A percentile compares a stretch with the other conserved stretches of the same genome.
phyloP scores from a whole-genome alignment of 23 tunicate species.

The Styela plicata region DNA sequence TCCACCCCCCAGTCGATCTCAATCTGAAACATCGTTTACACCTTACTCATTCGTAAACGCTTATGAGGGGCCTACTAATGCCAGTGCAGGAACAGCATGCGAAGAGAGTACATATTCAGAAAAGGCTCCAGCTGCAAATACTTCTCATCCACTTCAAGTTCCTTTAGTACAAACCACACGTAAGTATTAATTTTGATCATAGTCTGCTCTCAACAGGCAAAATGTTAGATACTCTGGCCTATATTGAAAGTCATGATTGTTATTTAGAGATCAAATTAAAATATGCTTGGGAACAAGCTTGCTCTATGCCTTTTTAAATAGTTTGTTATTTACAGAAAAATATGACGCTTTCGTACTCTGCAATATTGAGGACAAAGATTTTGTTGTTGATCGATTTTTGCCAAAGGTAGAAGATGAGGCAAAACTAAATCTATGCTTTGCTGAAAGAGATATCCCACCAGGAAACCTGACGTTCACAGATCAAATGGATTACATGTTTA shows the following conservation, averaged over 20 bases:
- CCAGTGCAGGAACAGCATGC: neutral
- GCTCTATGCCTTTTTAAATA: neutral
- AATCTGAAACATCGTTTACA: neutral
- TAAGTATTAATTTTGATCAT: too few species aligned
- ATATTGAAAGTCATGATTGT: too few species aligned
- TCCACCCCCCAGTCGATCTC: neutral
- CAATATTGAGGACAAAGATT: constrained; percentile 76
- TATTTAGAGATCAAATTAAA: too few species aligned
- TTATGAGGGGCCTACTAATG: neutral
- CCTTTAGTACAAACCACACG: neutral
- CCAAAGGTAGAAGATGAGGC: constrained; percentile 72
- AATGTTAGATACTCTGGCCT: too few species aligned
- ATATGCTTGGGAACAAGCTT: too few species aligned
- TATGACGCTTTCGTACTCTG: constrained; percentile 75
- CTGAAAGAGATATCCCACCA: constrained; percentile 60
- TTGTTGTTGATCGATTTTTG: constrained; percentile 62
- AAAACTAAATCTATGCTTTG: constrained; percentile 49
- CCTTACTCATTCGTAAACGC: neutral
- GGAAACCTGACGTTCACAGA: constrained; percentile 49
- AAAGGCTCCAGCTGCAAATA: neutral
- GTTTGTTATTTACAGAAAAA: constrained; percentile 4
- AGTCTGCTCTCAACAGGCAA: too few species aligned
- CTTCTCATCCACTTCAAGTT: constrained; percentile 12
- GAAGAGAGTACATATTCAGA: neutral
- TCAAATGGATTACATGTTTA: constrained; percentile 53